Evolutionary conservation across 2,888 invertebrate genomes (phyloP).

Genomic region (Drosophila suboccidentalis): DNA sequence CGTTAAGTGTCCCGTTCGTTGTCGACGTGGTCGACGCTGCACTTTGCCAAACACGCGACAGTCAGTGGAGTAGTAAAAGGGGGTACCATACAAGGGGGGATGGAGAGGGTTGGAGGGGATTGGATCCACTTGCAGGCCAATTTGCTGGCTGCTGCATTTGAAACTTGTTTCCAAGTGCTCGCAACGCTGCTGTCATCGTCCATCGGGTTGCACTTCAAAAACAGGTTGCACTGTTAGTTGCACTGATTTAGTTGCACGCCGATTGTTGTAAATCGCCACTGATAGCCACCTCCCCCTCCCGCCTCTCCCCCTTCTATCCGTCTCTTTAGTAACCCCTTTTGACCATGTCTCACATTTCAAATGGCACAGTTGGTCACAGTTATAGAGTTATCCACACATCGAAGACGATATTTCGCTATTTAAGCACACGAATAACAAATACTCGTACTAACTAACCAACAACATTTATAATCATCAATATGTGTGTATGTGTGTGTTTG

Average conservation of each 20-base stretch:
- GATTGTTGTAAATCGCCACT: slow-evolving; percentile 60
- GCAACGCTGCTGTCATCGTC: slow-evolving; percentile 42
- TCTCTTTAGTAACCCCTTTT: background rate
- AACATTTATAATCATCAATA: slow-evolving; percentile 21
- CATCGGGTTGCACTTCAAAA: slow-evolving; percentile 52
- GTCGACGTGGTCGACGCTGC: slow-evolving; percentile 37
- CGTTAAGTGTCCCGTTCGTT: slow-evolving; percentile 79
- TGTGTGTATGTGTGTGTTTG: slow-evolving; percentile 32
- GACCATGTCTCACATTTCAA: slow-evolving; percentile 25
- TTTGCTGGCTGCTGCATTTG: slow-evolving; percentile 66
- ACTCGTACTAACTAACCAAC: slow-evolving; percentile 55
- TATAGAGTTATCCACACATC: slow-evolving; percentile 43
- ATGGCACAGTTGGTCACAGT: slow-evolving; percentile 59
- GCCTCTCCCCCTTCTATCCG: background rate
- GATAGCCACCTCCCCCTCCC: background rate
- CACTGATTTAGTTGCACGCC: slow-evolving; percentile 72
- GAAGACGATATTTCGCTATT: slow-evolving; percentile 8
- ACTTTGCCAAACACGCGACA: slow-evolving; percentile 48
- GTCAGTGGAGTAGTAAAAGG: background rate
- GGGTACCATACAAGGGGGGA: too few species aligned
- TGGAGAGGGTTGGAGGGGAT: background rate
- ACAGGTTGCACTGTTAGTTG: slow-evolving; percentile 81
- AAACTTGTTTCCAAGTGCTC: slow-evolving; percentile 64
- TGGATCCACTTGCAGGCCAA: slow-evolving; percentile 58
- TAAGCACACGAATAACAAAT: slow-evolving; percentile 25